These are phyloP conservation scores for Otus scops DNA, from an alignment of 2,797 vertebrate species.

Conservation along the genomic window DNA sequence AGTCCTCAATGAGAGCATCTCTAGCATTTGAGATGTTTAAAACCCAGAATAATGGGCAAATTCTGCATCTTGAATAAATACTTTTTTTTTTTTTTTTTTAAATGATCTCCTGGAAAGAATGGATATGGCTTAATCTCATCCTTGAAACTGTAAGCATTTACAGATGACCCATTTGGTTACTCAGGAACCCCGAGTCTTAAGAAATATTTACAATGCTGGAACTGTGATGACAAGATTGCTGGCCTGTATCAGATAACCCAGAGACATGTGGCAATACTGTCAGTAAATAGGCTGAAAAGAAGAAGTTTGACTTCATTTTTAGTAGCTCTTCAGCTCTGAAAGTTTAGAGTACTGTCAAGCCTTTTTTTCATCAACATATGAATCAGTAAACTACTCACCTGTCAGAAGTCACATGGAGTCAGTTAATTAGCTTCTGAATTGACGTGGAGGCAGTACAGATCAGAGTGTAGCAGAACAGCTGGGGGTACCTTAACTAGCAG, in stretches of 20 bases:
- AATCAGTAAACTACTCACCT: not conserved
- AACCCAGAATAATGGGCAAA: not conserved
- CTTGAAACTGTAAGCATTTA: not conserved
- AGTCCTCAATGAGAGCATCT: not conserved
- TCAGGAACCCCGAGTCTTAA: not conserved
- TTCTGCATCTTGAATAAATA: not conserved
- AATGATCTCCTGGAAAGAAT: not conserved
- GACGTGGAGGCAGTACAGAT: not conserved
- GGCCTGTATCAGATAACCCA: not conserved
- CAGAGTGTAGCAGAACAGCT: constrained; percentile 30
- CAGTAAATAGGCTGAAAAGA: not conserved
- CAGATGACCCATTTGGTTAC: not conserved
- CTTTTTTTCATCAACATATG: not conserved
- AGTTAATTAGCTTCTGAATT: constrained; percentile 38
- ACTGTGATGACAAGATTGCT: not conserved
- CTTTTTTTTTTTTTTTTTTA: not conserved
- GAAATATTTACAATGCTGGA: not conserved
- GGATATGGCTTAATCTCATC: not conserved
- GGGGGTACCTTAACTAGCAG: not conserved
- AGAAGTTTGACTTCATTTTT: not conserved
- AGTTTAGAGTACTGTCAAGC: not conserved
- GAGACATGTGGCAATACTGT: not conserved
- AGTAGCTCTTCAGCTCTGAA: not conserved
- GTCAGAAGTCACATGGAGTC: constrained; percentile 25
- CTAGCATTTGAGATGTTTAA: not conserved